Evolutionary conservation across 1,140 invertebrate species (phyloP).

Genomic region (Rhyacophila brunnea): DNA sequence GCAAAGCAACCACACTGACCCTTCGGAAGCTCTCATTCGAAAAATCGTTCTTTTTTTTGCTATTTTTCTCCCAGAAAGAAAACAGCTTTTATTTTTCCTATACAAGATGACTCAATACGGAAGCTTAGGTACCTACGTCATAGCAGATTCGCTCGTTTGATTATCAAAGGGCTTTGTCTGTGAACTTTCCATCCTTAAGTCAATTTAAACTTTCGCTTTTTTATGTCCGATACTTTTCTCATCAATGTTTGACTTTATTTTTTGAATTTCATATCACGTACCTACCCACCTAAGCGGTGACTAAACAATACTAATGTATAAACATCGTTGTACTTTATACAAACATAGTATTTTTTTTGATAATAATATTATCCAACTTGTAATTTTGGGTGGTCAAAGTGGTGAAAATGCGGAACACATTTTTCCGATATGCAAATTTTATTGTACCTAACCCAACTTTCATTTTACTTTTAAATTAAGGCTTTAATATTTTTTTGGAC

Average conservation of each 20-base stretch:
- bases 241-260: slow-evolving; percentile 22
- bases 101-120: slow-evolving; percentile 7
- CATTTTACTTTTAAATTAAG: no score
- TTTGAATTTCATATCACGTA: slow-evolving; percentile 7
- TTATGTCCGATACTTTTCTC: slow-evolving; percentile 25
- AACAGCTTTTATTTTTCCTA: no score
- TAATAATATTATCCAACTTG: no score
- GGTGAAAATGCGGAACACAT: no score
- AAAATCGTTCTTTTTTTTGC: slow-evolving; percentile 4
- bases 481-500: no score
- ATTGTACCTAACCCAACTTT: no score
- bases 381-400: no score
- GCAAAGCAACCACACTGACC: background rate
- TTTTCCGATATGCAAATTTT: no score
- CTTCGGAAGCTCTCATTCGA: slow-evolving; percentile 5
- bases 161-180: slow-evolving; percentile 16
- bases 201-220: slow-evolving; percentile 27
- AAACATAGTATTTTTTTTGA: no score
- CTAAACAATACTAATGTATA: no score
- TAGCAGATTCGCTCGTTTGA: slow-evolving; percentile 10
- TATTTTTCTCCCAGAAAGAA: background rate
- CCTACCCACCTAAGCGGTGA: no score
- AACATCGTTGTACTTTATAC: no score
- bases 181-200: slow-evolving; percentile 9
- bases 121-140: background rate